phyloP scores from a whole-genome alignment of 1,140 invertebrate species.

The Bombus pyrosoma region DNA sequence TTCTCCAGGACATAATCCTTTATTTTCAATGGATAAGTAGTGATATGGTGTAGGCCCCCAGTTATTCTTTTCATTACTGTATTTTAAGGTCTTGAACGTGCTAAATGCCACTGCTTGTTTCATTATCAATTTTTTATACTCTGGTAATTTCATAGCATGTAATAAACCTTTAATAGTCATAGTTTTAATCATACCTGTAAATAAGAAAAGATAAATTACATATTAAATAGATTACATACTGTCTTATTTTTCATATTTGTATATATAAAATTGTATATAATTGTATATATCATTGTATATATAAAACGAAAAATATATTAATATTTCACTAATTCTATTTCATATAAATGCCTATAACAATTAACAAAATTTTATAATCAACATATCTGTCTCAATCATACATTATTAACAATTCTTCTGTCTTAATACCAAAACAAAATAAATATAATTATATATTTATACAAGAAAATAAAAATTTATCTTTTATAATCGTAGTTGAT shows the following conservation, averaged over 20 bases:
- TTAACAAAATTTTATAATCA: neutral
- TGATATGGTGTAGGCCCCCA: conserved; percentile 74
- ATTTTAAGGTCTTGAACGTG: conserved; percentile 39
- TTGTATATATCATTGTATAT: neutral
- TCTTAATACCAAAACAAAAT: conserved; percentile 53
- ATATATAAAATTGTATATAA: neutral
- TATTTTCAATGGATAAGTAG: conserved; percentile 85
- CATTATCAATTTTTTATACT: conserved; percentile 51
- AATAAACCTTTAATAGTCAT: conserved; percentile 68
- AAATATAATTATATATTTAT: too few relatives aligned
- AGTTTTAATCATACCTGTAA: conserved; percentile 67
- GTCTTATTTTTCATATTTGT: neutral
- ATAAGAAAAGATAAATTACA: neutral
- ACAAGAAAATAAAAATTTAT: conserved; percentile 58
- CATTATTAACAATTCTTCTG: neutral
- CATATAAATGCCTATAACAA: neutral
- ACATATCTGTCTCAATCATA: neutral
- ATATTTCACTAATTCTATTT: neutral
- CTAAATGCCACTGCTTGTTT: conserved; percentile 27
- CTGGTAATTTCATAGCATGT: conserved; percentile 60
- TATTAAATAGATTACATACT: neutral
- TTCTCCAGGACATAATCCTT: conserved; percentile 85
- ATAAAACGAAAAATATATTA: neutral
- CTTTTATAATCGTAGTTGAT: conserved; percentile 27
- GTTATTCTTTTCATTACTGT: conserved; percentile 52